These are phyloP conservation scores for Syrphus vitripennis DNA, from an alignment of 2,888 invertebrate genomes.

Conservation along the genomic window DNA sequence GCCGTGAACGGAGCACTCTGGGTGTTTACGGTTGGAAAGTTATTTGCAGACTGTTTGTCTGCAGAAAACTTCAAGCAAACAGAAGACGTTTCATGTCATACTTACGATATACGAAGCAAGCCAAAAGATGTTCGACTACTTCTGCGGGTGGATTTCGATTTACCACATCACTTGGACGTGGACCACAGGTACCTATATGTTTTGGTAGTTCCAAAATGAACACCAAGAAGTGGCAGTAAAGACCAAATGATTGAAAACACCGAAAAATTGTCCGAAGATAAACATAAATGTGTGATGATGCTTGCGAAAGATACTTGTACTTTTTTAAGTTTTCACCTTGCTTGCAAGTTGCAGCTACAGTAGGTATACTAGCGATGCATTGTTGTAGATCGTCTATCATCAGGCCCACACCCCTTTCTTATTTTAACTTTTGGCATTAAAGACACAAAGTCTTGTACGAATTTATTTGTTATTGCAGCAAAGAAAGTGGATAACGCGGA, in stretches of 20 bases:
- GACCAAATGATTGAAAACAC: conserved; percentile 25
- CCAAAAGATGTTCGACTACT: conserved; percentile 55
- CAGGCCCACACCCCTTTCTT: conserved; percentile 25
- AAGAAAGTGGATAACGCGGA: not conserved
- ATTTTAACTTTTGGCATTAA: conserved; percentile 36
- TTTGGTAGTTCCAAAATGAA: not conserved
- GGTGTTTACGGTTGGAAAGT: conserved; percentile 59
- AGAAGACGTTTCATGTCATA: conserved; percentile 36
- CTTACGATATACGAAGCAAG: conserved; percentile 6
- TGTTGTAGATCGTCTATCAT: not conserved
- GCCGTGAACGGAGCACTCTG: conserved; percentile 15
- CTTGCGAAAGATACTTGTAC: conserved; percentile 17
- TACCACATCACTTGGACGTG: not conserved
- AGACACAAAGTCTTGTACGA: not conserved
- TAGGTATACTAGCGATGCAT: not conserved
- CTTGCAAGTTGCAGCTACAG: not conserved
- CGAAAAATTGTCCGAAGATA: conserved; percentile 21
- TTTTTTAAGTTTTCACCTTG: conserved; percentile 2
- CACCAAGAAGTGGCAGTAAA: not conserved
- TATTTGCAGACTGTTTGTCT: conserved; percentile 67
- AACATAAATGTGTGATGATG: conserved; percentile 13
- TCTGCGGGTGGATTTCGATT: not conserved
- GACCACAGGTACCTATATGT: not conserved
- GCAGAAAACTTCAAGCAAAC: conserved; percentile 29
- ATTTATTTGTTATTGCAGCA: not conserved